Base-by-base conservation (phyloP, 2,113 vertebrate genomes). In the Gavialis gangeticus region DNA sequence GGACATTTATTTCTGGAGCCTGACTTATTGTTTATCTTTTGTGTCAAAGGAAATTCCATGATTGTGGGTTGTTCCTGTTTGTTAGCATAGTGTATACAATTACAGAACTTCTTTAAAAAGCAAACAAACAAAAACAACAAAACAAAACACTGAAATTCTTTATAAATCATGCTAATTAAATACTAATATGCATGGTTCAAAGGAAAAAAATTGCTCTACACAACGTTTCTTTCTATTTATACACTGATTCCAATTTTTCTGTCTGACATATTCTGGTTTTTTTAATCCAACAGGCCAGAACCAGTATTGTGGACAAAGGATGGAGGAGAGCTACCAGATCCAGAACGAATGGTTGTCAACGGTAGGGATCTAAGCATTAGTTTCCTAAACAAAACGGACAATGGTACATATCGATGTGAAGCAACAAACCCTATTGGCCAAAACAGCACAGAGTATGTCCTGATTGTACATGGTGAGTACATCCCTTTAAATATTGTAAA, bases 331-430 rank as follows among this genome's bases (percentile, higher is more conserved):
- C 98, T 99, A 82, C 99, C 99, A 78, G 99, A 99, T 91, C 98
- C 99, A 92, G 99, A 99, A 87, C 97, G 99, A 69, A 98, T 99
- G 98, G 98, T 99, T 87, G 99, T 99, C 89, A 99, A 99, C 28
- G 99, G 99, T 85, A 98, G 99, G 82, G 99, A 99, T 84, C 98
- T 99, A 95, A 99, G 98, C 97, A 99, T 99, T 98, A 99, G 98
- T 80, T 98, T 99, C 91, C 98, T 99, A 96, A 99, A 99, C 98
- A 99, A 99, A 98, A 99, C 99, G 84, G 99, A 99, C 98, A 99
- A 99, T 54, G 99, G 99, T 94, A 99, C 99, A 24, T 99, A 99
- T 96, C 98, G 99, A 96, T 99, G 99, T 56, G 99, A 99, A 98
- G 99, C 99, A 87, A 98, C 98, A 95, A 99, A 99, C 92, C 98